These are phyloP conservation scores for Drosophila formosana DNA, from an alignment of 2,888 invertebrate genomes.

Conservation along the genomic window DNA sequence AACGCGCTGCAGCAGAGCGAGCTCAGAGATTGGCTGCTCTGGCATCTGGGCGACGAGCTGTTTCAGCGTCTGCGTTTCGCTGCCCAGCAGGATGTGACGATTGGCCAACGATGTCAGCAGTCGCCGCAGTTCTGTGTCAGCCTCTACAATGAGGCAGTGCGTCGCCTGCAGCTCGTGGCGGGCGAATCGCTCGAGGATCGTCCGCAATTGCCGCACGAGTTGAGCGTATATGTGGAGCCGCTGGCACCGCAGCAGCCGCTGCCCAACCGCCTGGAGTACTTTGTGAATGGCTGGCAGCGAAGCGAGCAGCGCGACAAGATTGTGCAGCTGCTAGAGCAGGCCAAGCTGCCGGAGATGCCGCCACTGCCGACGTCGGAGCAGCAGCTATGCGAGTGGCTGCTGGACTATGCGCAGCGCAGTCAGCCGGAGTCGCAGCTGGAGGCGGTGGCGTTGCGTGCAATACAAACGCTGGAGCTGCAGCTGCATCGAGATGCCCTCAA, in stretches of 20 bases:
- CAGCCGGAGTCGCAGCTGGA: constrained; percentile 67
- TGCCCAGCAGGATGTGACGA: constrained; percentile 72
- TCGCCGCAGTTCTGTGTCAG: constrained; percentile 86
- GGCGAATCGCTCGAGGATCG: constrained; percentile 87
- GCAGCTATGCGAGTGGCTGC: constrained; percentile 65
- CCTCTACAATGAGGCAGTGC: constrained; percentile 89
- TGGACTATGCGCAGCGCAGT: constrained; percentile 67
- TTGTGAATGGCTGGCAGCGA: constrained; percentile 88
- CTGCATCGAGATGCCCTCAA: constrained; percentile 51
- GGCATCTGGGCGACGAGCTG: constrained; percentile 88
- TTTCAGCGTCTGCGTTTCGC: constrained; percentile 86
- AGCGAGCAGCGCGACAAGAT: constrained; percentile 86
- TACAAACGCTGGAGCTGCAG: constrained; percentile 63
- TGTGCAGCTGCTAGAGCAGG: constrained; percentile 86
- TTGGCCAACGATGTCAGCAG: constrained; percentile 81
- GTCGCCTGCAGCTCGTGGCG: constrained; percentile 87
- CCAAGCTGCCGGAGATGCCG: constrained; percentile 85
- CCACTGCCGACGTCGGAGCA: constrained; percentile 39
- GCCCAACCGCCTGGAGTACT: constrained; percentile 88
- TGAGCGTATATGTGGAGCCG: constrained; percentile 86
- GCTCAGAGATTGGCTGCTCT: constrained; percentile 86
- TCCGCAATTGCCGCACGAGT: constrained; percentile 88
- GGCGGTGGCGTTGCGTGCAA: constrained; percentile 71
- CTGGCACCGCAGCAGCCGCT: constrained; percentile 86
- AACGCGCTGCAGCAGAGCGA: constrained; percentile 87